phyloP scores from a whole-genome alignment of 2,888 invertebrate genomes.

The Ischnus inquisitorius region DNA sequence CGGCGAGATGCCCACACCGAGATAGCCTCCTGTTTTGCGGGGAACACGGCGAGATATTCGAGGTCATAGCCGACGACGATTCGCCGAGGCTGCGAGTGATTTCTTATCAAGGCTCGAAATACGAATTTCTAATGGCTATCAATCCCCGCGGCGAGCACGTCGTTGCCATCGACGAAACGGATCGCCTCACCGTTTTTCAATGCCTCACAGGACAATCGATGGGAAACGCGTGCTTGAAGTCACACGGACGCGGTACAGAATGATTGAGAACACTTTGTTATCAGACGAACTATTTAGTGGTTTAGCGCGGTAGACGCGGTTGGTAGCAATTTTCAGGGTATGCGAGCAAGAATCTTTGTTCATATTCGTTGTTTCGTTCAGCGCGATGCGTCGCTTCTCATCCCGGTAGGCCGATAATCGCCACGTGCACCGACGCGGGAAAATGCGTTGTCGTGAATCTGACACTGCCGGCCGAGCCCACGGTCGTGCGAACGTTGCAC shows the following conservation, averaged over 20 bases:
- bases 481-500: conserved; percentile 70
- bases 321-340: neutral
- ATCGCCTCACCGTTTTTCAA: conserved; percentile 74
- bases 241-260: conserved; percentile 76
- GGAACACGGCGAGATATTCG: conserved; percentile 73
- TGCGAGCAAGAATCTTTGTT: neutral
- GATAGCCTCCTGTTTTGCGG: conserved; percentile 75
- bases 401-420: conserved; percentile 71
- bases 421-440: conserved; percentile 72
- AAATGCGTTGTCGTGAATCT: conserved; percentile 74
- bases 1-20: conserved; percentile 67
- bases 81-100: conserved; percentile 70
- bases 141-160: conserved; percentile 61
- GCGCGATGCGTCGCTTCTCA: conserved; percentile 71
- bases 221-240: conserved; percentile 64
- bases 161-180: conserved; percentile 68
- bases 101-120: conserved; percentile 62
- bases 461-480: conserved; percentile 51
- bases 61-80: conserved; percentile 71
- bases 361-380: conserved; percentile 56
- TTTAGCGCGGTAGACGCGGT: too few species aligned
- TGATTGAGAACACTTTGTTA: conserved; percentile 21
- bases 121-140: conserved; percentile 62
- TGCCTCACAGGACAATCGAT: conserved; percentile 67
- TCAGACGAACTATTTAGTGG: neutral